Conservation (phyloP, 2,888 invertebrate genomes). For the Phengaris alcon region DNA sequence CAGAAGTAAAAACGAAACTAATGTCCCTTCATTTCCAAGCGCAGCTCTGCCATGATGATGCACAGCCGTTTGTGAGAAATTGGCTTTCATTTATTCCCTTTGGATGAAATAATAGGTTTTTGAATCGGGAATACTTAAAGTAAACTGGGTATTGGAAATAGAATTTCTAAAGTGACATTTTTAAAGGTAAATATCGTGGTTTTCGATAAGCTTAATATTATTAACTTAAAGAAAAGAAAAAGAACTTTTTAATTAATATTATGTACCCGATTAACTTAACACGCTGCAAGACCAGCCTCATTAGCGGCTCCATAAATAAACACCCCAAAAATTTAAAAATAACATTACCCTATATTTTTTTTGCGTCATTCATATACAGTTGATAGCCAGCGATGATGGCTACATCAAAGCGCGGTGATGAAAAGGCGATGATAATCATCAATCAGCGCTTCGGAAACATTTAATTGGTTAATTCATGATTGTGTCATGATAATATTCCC, state of each 20-base stretch:
- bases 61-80: not conserved
- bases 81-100: not conserved
- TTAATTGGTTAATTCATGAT: constrained; percentile 3
- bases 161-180: not conserved
- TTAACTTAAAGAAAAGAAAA: no score
- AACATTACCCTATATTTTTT: not conserved
- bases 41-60: constrained; percentile 1
- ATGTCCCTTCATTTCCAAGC: no score
- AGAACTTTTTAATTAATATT: no score
- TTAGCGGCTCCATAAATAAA: not conserved
- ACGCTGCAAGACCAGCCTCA: not conserved
- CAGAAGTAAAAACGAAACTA: no score
- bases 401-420: constrained; percentile 11
- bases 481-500: constrained; percentile 7
- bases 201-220: no score
- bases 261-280: no score
- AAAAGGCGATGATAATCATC: not conserved
- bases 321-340: not conserved
- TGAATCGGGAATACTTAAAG: not conserved
- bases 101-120: not conserved
- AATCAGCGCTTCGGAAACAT: not conserved
- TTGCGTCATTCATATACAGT: not conserved
- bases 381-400: not conserved
- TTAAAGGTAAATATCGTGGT: no score
- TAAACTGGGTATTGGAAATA: not conserved